Conservation (phyloP, 2,113 vertebrate genomes). For the Oncorhynchus tshawytscha region DNA sequence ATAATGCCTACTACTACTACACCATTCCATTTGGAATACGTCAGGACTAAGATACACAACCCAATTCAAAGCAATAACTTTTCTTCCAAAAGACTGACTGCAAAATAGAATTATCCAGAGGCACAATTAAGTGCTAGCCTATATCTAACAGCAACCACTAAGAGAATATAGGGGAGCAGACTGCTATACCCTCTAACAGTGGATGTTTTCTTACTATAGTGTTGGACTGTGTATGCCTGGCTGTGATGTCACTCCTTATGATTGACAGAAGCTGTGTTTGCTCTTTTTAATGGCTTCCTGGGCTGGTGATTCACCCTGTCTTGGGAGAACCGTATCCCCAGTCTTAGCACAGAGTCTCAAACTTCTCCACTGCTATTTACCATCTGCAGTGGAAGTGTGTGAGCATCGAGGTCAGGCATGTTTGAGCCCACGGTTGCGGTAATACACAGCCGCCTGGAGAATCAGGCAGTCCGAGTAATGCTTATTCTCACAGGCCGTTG, state of each 20-base stretch:
- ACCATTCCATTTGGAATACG: no score
- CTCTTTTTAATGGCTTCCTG: conserved; percentile 63
- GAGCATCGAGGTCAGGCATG: conserved; percentile 13
- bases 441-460: no score
- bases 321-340: conserved; percentile 27
- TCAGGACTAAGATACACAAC: no score
- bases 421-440: neutral
- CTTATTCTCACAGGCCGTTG: no score
- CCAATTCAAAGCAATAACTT: no score
- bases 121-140: no score
- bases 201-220: conserved; percentile 14
- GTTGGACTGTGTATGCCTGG: conserved; percentile 35
- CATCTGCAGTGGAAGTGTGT: conserved; percentile 25
- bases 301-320: conserved; percentile 52
- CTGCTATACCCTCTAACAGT: neutral
- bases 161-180: neutral
- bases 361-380: conserved; percentile 32
- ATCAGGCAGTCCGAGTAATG: no score
- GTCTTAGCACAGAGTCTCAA: conserved; percentile 3
- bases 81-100: no score
- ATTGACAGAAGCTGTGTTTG: conserved; percentile 58
- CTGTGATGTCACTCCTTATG: conserved; percentile 50
- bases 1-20: no score
- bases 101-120: no score
- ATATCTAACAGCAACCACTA: neutral